Base-by-base conservation (phyloP, 2,888 invertebrate genomes). In the Mesorhabditis belari region DNA sequence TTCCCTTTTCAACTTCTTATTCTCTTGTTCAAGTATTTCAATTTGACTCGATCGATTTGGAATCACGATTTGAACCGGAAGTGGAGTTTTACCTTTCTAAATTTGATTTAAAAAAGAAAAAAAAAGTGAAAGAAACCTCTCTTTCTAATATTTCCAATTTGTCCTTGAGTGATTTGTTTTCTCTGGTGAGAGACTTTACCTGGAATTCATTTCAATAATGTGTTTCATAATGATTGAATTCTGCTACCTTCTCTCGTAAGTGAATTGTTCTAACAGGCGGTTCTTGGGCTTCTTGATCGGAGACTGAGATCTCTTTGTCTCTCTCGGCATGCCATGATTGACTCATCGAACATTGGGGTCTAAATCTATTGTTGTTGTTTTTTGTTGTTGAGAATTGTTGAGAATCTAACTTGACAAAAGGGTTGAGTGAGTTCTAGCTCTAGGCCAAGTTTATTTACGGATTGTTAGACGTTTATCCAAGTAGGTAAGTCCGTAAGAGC, bases 281-380 rank as follows among this genome's bases (percentile, higher is more conserved):
- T 35, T 35, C 12, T 2, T 17, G 12, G 44, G 12, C 44, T 35
- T 35, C 44, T 35, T 35, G 44, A 9, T 35, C 44, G 1, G 44
- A 35, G 0, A 35, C 12, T 35, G 44, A 35, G n/a, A n/a, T n/a
- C 0, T n/a, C 44, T 17, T 35, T 35, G 1, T 35, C 44, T 17
- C 44, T 9, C n/a, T 35, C 44, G 12, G 44, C 68, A 55, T 71
- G 68, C 71, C 71, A 71, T 4, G 71, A 71, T 50, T 67, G 65
- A 12, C 68, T 66, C 71, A 71, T 71, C 24, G 60, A 24, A 23
- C 58, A 62, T 28, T 62, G 60, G 49, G 61, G 61, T 58, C 65
- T 65, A 57, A 27, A 65, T 58, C 25, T 54, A n/a, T n/a, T n/a
- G n/a, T n/a, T n/a, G n/a, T n/a, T n/a, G n/a, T n/a, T n/a, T n/a